phyloP scores from a whole-genome alignment of 92 coral and sea anemone species.

The Diadumene lineata region DNA sequence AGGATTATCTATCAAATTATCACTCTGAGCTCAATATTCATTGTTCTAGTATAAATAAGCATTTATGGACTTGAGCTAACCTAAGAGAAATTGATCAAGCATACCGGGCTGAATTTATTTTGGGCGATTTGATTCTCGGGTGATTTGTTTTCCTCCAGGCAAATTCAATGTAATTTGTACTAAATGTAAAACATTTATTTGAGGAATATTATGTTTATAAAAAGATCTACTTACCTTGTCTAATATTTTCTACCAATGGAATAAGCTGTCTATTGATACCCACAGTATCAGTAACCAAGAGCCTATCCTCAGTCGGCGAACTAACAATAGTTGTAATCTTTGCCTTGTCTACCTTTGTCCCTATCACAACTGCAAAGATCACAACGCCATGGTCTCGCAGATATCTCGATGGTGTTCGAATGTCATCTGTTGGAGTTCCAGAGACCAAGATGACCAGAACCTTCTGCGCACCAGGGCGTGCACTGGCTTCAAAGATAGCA shows the following conservation, averaged over 20 bases:
- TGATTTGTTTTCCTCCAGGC: too few species aligned
- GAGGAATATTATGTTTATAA: too few species aligned
- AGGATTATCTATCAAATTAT: too few species aligned
- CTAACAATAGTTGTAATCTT: constrained; percentile 69
- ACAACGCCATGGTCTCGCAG: constrained; percentile 69
- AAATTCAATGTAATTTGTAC: too few species aligned
- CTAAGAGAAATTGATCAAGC: too few species aligned
- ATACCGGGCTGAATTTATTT: too few species aligned
- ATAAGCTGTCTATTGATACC: constrained; percentile 40
- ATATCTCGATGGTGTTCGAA: constrained; percentile 58
- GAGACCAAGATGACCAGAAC: constrained; percentile 69
- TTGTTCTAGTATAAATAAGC: too few species aligned
- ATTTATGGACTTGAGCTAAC: too few species aligned
- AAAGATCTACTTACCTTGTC: constrained; percentile 66
- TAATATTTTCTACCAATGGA: constrained; percentile 65
- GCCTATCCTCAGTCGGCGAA: constrained; percentile 58
- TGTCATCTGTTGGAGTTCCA: constrained; percentile 71
- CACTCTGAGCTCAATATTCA: too few species aligned
- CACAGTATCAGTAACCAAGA: constrained; percentile 43
- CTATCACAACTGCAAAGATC: constrained; percentile 66
- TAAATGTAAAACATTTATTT: too few species aligned
- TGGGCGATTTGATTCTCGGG: too few species aligned
- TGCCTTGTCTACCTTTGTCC: constrained; percentile 47
- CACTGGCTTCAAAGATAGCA: constrained; percentile 64
- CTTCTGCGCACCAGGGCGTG: constrained; percentile 83